phyloP scores from a whole-genome alignment of 2,888 invertebrate genomes.

The Linnaemya tessellans region DNA sequence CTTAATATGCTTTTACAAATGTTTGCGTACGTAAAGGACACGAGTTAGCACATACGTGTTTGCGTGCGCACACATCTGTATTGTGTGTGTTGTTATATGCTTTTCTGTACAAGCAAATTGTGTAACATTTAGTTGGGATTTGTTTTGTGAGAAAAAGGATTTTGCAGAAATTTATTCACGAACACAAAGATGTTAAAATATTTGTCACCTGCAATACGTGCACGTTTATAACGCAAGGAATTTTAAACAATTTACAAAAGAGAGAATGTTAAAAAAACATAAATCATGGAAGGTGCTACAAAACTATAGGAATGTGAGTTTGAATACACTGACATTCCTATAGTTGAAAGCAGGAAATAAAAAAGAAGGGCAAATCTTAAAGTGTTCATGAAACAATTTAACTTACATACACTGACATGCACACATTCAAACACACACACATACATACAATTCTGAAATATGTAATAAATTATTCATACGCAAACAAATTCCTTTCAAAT shows the following conservation, averaged over 20 bases:
- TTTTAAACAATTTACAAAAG: constrained; percentile 67
- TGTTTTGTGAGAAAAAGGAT: constrained; percentile 56
- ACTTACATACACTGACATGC: not conserved
- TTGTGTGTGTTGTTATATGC: not conserved
- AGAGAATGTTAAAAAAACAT: constrained; percentile 58
- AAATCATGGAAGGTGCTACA: constrained; percentile 59
- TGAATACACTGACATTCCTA: constrained; percentile 30
- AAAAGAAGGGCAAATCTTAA: not conserved
- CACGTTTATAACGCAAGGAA: constrained; percentile 57
- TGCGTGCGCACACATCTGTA: not conserved
- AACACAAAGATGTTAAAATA: constrained; percentile 64
- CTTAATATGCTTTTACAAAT: constrained; percentile 59
- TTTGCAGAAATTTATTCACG: constrained; percentile 60
- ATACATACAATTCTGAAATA: not conserved
- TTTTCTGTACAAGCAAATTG: constrained; percentile 38
- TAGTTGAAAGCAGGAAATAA: constrained; percentile 11
- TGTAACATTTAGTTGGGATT: constrained; percentile 44
- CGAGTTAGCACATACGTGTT: not conserved
- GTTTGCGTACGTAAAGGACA: constrained; percentile 51
- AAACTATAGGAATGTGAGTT: constrained; percentile 33
- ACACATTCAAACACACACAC: not conserved
- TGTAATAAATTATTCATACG: constrained; percentile 39
- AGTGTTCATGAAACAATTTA: constrained; percentile 19
- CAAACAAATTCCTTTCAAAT: constrained; percentile 23
- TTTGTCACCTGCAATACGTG: constrained; percentile 72